These are phyloP conservation scores for Lasioglossum calceatum DNA, from an alignment of 2,888 invertebrate species.

Conservation along the genomic window DNA sequence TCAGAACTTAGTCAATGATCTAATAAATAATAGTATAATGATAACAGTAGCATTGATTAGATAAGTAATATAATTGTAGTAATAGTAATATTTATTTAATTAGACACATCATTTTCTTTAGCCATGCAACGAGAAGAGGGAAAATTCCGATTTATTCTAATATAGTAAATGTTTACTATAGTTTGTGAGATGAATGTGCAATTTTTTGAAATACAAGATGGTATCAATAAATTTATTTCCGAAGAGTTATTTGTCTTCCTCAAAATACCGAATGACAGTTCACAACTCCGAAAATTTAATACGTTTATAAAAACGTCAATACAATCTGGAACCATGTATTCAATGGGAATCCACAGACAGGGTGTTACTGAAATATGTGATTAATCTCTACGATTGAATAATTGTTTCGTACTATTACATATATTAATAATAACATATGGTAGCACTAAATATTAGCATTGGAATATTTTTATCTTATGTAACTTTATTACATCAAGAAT, in stretches of 20 bases:
- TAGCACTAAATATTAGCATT: no score
- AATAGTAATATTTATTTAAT: background rate
- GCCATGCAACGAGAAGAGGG: no score
- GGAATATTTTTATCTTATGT: no score
- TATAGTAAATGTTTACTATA: background rate
- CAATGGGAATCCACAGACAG: slow-evolving; percentile 21
- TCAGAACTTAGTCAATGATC: no score
- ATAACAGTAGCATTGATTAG: background rate
- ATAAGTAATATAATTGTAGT: no score
- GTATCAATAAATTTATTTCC: slow-evolving; percentile 9
- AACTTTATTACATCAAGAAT: no score
- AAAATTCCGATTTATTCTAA: background rate
- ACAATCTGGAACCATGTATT: slow-evolving; percentile 26
- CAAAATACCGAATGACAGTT: background rate
- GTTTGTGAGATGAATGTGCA: no score
- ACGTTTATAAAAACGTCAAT: slow-evolving; percentile 21
- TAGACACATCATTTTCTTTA: background rate
- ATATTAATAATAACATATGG: no score
- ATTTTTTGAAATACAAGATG: background rate
- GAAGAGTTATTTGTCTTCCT: slow-evolving; percentile 4
- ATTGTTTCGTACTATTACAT: no score
- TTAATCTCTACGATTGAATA: no score
- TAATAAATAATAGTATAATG: background rate
- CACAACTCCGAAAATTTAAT: slow-evolving; percentile 12
- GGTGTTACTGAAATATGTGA: background rate